Percentiles rank a stretch among this genome's conserved stretches.
phyloP scores from a whole-genome alignment of 2,113 vertebrate genomes.

The Heloderma charlesbogerti region DNA sequence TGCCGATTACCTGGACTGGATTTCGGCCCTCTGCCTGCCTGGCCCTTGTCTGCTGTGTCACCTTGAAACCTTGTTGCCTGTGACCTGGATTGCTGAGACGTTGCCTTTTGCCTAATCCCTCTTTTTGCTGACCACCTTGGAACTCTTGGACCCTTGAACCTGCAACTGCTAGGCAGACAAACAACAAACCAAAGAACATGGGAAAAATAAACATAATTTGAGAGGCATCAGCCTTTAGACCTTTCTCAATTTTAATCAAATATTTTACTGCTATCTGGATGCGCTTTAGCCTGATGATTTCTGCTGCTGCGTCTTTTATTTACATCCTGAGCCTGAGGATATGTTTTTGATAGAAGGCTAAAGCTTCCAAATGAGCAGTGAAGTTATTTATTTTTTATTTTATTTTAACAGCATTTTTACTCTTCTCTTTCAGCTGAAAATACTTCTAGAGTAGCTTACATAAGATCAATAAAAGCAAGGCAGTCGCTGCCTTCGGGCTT shows the following conservation, averaged over 20 bases:
- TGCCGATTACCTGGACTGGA: no score
- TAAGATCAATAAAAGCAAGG: not conserved
- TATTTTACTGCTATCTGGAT: not conserved
- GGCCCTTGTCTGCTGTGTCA: no score
- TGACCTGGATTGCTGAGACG: no score
- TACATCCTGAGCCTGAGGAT: not conserved
- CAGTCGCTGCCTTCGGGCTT: not conserved
- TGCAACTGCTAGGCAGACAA: not conserved
- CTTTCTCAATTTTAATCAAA: not conserved
- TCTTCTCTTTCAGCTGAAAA: not conserved
- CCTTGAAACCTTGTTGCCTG: no score
- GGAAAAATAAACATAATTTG: not conserved
- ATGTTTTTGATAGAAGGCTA: constrained; percentile 31
- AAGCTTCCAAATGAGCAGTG: not conserved
- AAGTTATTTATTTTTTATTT: not conserved
- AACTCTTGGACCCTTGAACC: no score
- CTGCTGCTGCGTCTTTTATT: not conserved
- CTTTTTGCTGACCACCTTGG: no score
- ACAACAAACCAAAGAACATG: not conserved
- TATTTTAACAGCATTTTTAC: not conserved
- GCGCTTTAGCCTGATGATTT: not conserved
- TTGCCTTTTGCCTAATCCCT: no score
- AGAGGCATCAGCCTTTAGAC: no score
- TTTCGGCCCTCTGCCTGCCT: no score
- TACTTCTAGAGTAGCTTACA: not conserved